Evolutionary conservation across 2,113 vertebrate genomes (phyloP), one percentile per base, ranked within the genome.

Genomic region (Protomyctophum bolini): DNA sequence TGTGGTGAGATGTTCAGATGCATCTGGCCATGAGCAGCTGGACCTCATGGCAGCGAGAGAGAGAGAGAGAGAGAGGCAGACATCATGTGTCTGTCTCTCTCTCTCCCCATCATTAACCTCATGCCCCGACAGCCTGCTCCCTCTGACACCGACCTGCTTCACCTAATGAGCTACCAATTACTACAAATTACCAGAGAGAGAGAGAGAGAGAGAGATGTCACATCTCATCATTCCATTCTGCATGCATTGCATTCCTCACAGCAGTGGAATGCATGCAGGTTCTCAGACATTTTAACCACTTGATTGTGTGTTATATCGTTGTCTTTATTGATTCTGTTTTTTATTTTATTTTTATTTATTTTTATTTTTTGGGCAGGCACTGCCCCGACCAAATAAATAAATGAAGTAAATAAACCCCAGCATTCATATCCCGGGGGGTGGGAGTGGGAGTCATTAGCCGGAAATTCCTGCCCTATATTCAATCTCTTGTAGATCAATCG

Each of bases 151-250:
- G 88, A 89, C 88, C 89, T 79, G 83, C 80, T 90, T 90, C 91
- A 84, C 89, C 88, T 93, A 91, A 94, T 92, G 87, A 92, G 88
- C 86, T 88, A 87, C 91, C 91, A 93, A 93, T 93, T 93, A 92
- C 90, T 87, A 89, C 93, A 91, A 91, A 93, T 93, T 92, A 92
- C 89, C 88, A 78, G 56, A 63, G 45, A 47, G 60, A 63, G 60
- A 63, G 60, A 63, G 60, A 63, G 60, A 63, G 45, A 63, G 45
- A 15, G 61, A 63, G 61, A 85, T 81, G 87, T 79, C 84, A 79
- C 79, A 62, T 76, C 82, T 79, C 33, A 83, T 85, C 87, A 81
- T 87, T 41, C 86, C 79, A 85, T 83, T 86, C 68, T 80, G 71
- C 76, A 77, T 76, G 21, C 21, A 21, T 21, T 21, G 73, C 72